phyloP scores from a whole-genome alignment of 2,888 invertebrate genomes.

The Ectemnius continuus region DNA sequence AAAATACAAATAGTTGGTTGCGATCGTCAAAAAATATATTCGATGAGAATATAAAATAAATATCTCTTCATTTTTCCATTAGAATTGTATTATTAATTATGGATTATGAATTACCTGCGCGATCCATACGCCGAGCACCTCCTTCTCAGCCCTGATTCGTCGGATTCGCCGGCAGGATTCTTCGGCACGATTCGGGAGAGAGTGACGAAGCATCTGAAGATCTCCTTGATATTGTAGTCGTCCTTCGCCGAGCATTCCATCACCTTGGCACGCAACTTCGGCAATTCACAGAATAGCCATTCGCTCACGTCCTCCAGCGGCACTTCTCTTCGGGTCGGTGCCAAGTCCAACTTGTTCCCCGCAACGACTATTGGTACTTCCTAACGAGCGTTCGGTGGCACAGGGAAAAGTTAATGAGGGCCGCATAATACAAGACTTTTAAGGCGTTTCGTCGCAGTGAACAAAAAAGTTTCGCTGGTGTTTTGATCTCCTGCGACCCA shows the following conservation, averaged over 20 bases:
- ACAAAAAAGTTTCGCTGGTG: too few relatives aligned
- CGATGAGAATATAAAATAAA: too few relatives aligned
- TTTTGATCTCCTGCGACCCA: too few relatives aligned
- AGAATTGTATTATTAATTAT: neutral
- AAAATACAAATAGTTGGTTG: too few relatives aligned
- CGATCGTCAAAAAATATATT: too few relatives aligned
- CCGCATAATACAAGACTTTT: too few relatives aligned
- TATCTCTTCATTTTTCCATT: too few relatives aligned
- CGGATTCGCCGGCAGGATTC: slow-evolving; percentile 78
- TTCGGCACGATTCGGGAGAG: slow-evolving; percentile 86
- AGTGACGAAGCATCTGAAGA: slow-evolving; percentile 89
- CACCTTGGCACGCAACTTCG: slow-evolving; percentile 86
- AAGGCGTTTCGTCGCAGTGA: neutral
- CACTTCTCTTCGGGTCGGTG: slow-evolving; percentile 85
- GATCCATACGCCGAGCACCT: slow-evolving; percentile 86
- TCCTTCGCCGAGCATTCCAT: slow-evolving; percentile 89
- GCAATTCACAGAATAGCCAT: slow-evolving; percentile 88
- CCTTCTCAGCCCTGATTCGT: slow-evolving; percentile 83
- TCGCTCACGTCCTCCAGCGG: slow-evolving; percentile 89
- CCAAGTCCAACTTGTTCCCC: slow-evolving; percentile 91
- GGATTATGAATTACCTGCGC: slow-evolving; percentile 66
- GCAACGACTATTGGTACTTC: slow-evolving; percentile 92
- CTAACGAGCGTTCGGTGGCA: slow-evolving; percentile 74
- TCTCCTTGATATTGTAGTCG: slow-evolving; percentile 87
- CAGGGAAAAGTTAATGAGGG: neutral